Conservation (phyloP, 2,797 vertebrate species). For the Thripadectes ignobilis region DNA sequence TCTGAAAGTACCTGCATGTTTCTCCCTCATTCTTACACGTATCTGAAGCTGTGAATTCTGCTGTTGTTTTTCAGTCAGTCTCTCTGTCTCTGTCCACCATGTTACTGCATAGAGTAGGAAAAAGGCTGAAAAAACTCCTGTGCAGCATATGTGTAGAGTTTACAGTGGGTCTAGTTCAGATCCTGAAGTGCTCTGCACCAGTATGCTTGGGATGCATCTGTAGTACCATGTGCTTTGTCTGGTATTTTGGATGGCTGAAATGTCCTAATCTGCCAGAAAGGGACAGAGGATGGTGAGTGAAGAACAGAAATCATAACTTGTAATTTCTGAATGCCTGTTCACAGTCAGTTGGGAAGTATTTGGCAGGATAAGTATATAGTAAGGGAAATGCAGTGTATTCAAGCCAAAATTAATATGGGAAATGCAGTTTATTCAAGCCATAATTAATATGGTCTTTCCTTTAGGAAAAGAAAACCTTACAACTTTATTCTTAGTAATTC, state of each 20-base stretch:
- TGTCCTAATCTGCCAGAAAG: not conserved
- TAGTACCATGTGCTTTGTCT: not conserved
- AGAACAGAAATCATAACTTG: not conserved
- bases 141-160: rapidly evolving
- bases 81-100: not conserved
- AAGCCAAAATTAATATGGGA: not conserved
- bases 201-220: not conserved
- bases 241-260: not conserved
- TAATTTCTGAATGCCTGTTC: not conserved
- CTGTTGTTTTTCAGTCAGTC: not conserved
- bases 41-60: not conserved
- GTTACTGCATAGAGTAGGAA: not conserved
- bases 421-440: not conserved
- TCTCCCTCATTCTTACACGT: not conserved
- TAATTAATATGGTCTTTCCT: not conserved
- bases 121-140: not conserved
- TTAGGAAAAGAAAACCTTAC: not conserved
- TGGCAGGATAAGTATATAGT: not conserved
- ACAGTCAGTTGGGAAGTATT: not conserved
- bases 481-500: not conserved
- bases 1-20: not conserved
- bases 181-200: not conserved
- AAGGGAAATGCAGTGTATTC: not conserved
- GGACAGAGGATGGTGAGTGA: not conserved
- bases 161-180: not conserved